Base-by-base conservation (phyloP, 2,113 vertebrate species). In the Nesogale talazaci region DNA sequence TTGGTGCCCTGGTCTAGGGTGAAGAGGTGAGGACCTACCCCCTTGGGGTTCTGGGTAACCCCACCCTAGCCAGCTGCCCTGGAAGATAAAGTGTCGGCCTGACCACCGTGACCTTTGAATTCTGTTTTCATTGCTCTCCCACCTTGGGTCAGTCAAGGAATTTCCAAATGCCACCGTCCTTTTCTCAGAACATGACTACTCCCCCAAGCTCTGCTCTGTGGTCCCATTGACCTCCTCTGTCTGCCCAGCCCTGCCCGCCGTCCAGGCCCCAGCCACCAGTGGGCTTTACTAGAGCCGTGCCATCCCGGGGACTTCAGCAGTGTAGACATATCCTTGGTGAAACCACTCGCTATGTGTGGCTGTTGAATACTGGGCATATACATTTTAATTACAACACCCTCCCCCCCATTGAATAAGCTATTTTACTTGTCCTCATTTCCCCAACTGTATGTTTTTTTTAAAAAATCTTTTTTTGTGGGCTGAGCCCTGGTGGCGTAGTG, bases 171-270 rank as follows among this genome's bases (percentile, higher is more conserved):
- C 46, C 46, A 52, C 46, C 46, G 2, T 52, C 11, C 76, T 40
- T 27, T 61, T 2, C 82, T 70, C 15, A 15, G n/a, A 31, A 34
- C n/a, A 14, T 70, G 31, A 5, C 67, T 17, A 29, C 67, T 70
- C 67, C 16, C 67, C 40, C 27, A 34, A 7, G 20, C n/a, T 40
- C 31, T 75, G 20, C 77, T 25, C 31, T 70, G 10, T 70, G 31
- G 34, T 52, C 25, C 2, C 29, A 11, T 14, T 34, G 19, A 36
- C 4, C 36, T 22, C 0, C 36, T 34, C 29, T 36, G 17, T 40
- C 40, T 1, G 1, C 3, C 29, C 4, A 5, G 4, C 38, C 14
- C 38, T 0, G n/a, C 61, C n/a, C 25, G 1, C 23, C 36, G 83
- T 72, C 80, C 80, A 36, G 6, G 36, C 46, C 23, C 31, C 15